Conservation (phyloP, 2,888 invertebrate species). For the Limenitis camilla region DNA sequence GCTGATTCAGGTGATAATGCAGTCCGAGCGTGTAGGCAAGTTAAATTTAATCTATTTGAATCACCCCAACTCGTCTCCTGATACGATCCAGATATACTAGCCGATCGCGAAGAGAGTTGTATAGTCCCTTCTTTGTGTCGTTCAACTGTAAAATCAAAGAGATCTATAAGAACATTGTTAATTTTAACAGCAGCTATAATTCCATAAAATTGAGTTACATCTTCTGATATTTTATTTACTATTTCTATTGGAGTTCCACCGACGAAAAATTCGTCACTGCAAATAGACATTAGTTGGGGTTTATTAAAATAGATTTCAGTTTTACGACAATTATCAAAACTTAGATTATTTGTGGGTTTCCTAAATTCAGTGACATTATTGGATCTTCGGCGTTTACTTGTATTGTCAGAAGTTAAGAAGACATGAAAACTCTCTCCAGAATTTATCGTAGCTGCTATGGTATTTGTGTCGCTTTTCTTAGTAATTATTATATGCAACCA, state of each 20-base stretch:
- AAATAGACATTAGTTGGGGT: conserved; percentile 29
- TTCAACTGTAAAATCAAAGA: conserved; percentile 46
- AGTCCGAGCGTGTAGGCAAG: conserved; percentile 52
- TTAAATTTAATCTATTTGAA: conserved; percentile 53
- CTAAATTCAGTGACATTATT: too few relatives aligned
- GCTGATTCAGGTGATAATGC: conserved; percentile 38
- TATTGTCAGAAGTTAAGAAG: conserved; percentile 29
- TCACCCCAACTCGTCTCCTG: conserved; percentile 58
- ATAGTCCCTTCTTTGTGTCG: conserved; percentile 41
- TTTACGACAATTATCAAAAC: background rate
- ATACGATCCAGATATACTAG: conserved; percentile 60
- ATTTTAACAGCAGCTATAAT: conserved; percentile 46
- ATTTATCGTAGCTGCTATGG: conserved; percentile 59
- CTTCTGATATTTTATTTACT: conserved; percentile 34
- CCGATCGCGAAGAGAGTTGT: conserved; percentile 57
- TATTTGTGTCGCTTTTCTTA: conserved; percentile 45
- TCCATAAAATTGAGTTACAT: conserved; percentile 43
- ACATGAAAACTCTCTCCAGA: conserved; percentile 53
- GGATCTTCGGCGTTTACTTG: background rate
- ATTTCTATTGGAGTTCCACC: conserved; percentile 46
- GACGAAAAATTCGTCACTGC: conserved; percentile 53
- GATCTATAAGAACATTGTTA: conserved; percentile 44
- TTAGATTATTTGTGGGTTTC: too few relatives aligned
- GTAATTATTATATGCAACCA: conserved; percentile 56
- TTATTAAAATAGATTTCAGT: conserved; percentile 1